Conservation (phyloP, 2,888 invertebrate species). For the Chaetoderma sp. region DNA sequence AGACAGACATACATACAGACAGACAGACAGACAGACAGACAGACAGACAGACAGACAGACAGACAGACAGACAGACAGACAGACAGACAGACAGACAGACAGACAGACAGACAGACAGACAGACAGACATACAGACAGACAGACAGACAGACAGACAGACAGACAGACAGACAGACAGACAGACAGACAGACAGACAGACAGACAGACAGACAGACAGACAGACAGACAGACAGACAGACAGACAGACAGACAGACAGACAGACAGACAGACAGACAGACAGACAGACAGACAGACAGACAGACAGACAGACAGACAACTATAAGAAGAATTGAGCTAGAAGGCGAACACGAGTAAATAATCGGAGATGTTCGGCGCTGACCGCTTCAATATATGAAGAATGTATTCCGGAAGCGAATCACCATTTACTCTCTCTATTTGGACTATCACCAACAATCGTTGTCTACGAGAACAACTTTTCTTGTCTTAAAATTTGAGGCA, state of each 20-base stretch:
- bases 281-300: not conserved
- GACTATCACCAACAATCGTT: too few relatives aligned
- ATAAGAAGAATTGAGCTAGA: too few relatives aligned
- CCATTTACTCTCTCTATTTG: too few relatives aligned
- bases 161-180: constrained; percentile 7
- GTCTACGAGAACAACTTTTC: too few relatives aligned
- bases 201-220: not conserved
- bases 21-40: constrained; percentile 19
- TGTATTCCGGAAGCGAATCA: too few relatives aligned
- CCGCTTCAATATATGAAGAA: too few relatives aligned
- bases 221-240: not conserved
- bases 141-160: constrained; percentile 13
- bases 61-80: constrained; percentile 12
- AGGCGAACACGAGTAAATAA: too few relatives aligned
- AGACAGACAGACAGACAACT: constrained; percentile 5
- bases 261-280: constrained; percentile 6
- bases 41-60: constrained; percentile 19
- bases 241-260: constrained; percentile 11
- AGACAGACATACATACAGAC: too few relatives aligned
- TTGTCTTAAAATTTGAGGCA: too few relatives aligned
- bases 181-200: not conserved
- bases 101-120: constrained; percentile 7
- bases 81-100: not conserved
- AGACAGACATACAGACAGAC: too few relatives aligned
- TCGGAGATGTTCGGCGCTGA: too few relatives aligned